Evolutionary conservation across 2,113 vertebrate species (phyloP).

Genomic region (Psettodes erumei): DNA sequence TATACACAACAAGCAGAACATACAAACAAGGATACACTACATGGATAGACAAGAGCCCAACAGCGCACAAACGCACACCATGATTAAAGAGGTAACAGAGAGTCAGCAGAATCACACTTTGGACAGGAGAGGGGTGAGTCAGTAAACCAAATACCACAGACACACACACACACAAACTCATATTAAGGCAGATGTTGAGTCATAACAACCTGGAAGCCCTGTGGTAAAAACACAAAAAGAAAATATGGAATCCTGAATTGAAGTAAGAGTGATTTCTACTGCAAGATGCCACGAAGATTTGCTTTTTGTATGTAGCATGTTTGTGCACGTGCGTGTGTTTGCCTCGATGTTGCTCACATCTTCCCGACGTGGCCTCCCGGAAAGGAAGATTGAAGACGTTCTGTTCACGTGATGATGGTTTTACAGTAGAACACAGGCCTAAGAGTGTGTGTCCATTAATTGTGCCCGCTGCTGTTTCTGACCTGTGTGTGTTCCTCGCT

Average conservation of each 20-base stretch:
- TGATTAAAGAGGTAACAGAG: slow-evolving; percentile 61
- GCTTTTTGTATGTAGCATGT: neutral
- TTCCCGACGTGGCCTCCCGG: no score
- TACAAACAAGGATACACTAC: slow-evolving; percentile 40
- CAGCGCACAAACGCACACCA: slow-evolving; percentile 16
- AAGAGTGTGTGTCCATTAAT: slow-evolving; percentile 2
- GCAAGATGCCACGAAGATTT: slow-evolving; percentile 6
- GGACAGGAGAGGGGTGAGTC: slow-evolving; percentile 62
- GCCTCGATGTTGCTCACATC: neutral
- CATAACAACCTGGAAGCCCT: slow-evolving; percentile 27
- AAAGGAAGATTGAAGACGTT: neutral
- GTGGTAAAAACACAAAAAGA: slow-evolving; percentile 7
- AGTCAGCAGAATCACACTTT: slow-evolving; percentile 71
- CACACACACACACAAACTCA: slow-evolving; percentile 3
- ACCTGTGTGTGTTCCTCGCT: slow-evolving; percentile 13
- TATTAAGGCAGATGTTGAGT: slow-evolving; percentile 41
- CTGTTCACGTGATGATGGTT: neutral
- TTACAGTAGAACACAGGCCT: neutral
- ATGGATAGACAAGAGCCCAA: slow-evolving; percentile 18
- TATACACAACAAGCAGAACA: slow-evolving; percentile 21
- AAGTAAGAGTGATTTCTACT: no score
- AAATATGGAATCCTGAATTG: no score
- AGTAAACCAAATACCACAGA: slow-evolving; percentile 52
- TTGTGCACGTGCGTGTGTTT: neutral
- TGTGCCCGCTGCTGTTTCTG: slow-evolving; percentile 2